Evolutionary conservation across 2,888 invertebrate genomes (phyloP).

Genomic region (Yponomeuta evonymella): DNA sequence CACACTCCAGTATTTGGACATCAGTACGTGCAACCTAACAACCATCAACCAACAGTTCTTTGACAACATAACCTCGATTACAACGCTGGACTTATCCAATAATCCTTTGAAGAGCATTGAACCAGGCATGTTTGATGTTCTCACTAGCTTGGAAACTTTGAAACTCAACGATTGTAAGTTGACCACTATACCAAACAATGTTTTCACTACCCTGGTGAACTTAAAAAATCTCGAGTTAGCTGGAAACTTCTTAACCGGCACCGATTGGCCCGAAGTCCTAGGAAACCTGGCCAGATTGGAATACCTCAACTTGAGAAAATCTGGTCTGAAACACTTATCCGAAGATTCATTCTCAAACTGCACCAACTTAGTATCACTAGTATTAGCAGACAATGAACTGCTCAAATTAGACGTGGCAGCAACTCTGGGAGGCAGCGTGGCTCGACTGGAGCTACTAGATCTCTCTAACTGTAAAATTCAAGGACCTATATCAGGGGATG

Average conservation of each 20-base stretch:
- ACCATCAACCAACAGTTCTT: conserved; percentile 79
- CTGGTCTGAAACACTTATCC: conserved; percentile 76
- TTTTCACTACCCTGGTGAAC: conserved; percentile 76
- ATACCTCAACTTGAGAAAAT: conserved; percentile 78
- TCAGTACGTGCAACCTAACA: conserved; percentile 79
- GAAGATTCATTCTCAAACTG: conserved; percentile 80
- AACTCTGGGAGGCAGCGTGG: conserved; percentile 79
- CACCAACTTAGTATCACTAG: conserved; percentile 78
- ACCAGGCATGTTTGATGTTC: conserved; percentile 76
- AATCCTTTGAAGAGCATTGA: conserved; percentile 78
- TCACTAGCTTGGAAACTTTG: conserved; percentile 79
- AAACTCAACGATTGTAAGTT: conserved; percentile 81
- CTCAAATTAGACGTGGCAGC: conserved; percentile 79
- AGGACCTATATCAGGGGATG: conserved; percentile 80
- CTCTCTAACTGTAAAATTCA: conserved; percentile 81
- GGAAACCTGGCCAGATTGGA: conserved; percentile 77
- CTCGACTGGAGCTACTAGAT: conserved; percentile 79
- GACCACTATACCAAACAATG: conserved; percentile 70
- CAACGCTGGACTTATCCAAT: conserved; percentile 81
- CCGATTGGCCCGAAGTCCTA: conserved; percentile 79
- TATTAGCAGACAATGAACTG: conserved; percentile 80
- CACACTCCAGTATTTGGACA: conserved; percentile 80
- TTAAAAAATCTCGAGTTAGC: conserved; percentile 79
- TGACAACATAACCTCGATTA: conserved; percentile 79
- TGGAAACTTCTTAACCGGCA: conserved; percentile 72